Percentiles rank a stretch among this genome's conserved stretches.
Conservation (phyloP, 2,888 invertebrate genomes). For the Xestia sexstrigata region DNA sequence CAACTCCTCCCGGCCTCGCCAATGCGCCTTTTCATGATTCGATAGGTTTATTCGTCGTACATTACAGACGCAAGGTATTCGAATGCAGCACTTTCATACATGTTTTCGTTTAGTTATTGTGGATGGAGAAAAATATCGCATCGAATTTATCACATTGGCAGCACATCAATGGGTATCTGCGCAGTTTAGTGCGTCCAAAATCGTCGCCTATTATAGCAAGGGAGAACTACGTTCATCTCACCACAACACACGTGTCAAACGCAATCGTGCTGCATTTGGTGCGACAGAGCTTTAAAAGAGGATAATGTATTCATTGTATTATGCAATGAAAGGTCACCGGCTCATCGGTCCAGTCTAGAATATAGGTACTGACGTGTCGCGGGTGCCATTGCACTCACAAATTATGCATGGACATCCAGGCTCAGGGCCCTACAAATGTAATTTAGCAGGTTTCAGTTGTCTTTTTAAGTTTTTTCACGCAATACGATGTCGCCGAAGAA, state of each 20-base stretch:
- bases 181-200: constrained; percentile 34
- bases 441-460: not conserved
- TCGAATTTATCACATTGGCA: constrained; percentile 23
- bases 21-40: not conserved
- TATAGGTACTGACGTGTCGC: constrained; percentile 5
- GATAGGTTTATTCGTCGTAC: not conserved
- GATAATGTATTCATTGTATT: constrained; percentile 50
- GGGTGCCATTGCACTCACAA: constrained; percentile 44
- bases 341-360: constrained; percentile 33
- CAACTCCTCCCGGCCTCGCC: not conserved
- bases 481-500: not conserved
- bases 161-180: constrained; percentile 18
- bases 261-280: constrained; percentile 27
- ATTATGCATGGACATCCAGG: constrained; percentile 20
- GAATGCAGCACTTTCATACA: not conserved
- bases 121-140: constrained; percentile 1
- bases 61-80: not conserved
- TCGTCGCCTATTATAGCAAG: not conserved
- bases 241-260: constrained; percentile 20
- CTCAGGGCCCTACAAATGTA: not conserved
- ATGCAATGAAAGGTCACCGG: constrained; percentile 51
- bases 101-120: not conserved
- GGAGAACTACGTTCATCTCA: constrained; percentile 1
- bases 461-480: not conserved
- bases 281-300: constrained; percentile 34